A percentile compares a stretch with the other conserved stretches of the same genome.
These are phyloP conservation scores for Mechanitis mazaeus DNA, from an alignment of 2,888 invertebrate genomes.

Conservation along the genomic window DNA sequence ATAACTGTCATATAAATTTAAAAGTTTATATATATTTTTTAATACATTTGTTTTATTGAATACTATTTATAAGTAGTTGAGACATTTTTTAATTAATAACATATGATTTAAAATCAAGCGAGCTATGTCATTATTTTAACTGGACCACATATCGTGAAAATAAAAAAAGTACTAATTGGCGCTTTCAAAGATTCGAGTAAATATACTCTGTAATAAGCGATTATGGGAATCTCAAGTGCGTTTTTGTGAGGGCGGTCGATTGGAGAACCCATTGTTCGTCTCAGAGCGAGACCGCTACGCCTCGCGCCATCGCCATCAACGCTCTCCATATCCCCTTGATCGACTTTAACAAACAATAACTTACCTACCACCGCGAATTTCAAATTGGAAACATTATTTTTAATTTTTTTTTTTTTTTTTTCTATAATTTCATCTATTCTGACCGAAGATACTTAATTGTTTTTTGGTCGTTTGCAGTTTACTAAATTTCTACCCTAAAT, in stretches of 20 bases:
- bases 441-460: background rate
- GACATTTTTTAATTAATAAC: too few relatives aligned
- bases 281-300: constrained; percentile 67
- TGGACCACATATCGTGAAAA: constrained; percentile 2
- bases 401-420: background rate
- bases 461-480: background rate
- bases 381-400: constrained; percentile 6
- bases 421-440: background rate
- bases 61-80: too few relatives aligned
- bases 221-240: constrained; percentile 18
- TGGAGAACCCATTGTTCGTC: constrained; percentile 58
- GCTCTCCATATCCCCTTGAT: constrained; percentile 60
- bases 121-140: background rate
- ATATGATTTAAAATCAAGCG: constrained; percentile 12
- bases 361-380: constrained; percentile 54
- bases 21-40: too few relatives aligned
- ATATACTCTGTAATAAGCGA: constrained; percentile 4
- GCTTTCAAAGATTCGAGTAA: constrained; percentile 3
- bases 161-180: constrained; percentile 4
- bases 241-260: constrained; percentile 21
- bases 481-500: background rate
- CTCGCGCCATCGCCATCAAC: constrained; percentile 55
- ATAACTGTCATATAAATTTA: too few relatives aligned
- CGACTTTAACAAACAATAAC: constrained; percentile 63
- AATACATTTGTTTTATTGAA: too few relatives aligned